Conservation (phyloP, 2,797 vertebrate species). For the Kryptolebias ocellatus region DNA sequence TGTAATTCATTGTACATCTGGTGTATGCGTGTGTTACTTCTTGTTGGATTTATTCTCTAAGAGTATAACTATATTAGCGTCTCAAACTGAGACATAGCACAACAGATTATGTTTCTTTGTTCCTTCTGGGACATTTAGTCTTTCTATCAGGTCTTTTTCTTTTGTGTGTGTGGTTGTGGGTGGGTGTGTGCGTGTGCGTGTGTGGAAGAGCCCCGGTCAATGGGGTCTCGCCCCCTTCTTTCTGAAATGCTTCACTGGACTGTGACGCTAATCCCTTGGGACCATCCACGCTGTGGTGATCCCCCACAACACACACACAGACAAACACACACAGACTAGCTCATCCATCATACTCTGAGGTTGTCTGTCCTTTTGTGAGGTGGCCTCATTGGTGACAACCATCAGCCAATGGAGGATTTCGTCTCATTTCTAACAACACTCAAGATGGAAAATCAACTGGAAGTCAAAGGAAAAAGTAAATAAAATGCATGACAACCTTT, state of each 20-base stretch:
- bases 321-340: constrained; percentile 58
- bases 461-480: constrained; percentile 20
- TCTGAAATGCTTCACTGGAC: constrained; percentile 75
- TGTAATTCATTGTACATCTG: constrained; percentile 29
- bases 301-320: constrained; percentile 37
- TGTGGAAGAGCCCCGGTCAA: constrained; percentile 46
- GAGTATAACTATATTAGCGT: constrained; percentile 53
- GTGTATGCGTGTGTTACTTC: constrained; percentile 29
- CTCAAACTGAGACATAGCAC: constrained; percentile 60
- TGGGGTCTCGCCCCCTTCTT: constrained; percentile 62
- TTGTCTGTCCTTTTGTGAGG: constrained; percentile 55
- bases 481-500: constrained; percentile 1
- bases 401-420: constrained; percentile 50
- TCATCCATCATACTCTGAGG: constrained; percentile 76
- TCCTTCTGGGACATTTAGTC: constrained; percentile 65
- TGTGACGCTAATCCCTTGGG: constrained; percentile 73
- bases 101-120: constrained; percentile 50
- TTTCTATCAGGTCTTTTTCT: constrained; percentile 62
- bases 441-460: constrained; percentile 17
- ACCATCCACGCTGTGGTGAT: constrained; percentile 54
- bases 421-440: constrained; percentile 60
- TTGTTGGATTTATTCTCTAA: constrained; percentile 47
- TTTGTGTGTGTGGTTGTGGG: not conserved
- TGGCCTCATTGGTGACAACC: constrained; percentile 61
- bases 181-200: constrained; percentile 27